A percentile compares a stretch with the other conserved stretches of the same genome.
phyloP scores from a whole-genome alignment of 2,113 vertebrate genomes.

The Anarhynchus alexandrinus region DNA sequence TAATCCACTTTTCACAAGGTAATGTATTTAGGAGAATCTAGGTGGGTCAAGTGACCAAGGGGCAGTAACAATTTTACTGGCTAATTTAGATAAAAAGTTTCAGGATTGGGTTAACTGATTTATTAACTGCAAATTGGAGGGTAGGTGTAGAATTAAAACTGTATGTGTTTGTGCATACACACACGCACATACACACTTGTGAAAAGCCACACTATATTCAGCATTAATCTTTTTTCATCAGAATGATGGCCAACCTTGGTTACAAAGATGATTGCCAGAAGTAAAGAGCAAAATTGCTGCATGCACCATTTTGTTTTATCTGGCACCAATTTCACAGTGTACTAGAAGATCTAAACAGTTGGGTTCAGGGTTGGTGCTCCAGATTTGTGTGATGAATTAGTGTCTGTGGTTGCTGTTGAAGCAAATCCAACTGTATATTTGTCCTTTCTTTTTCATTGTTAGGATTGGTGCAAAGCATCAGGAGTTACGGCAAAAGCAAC shows the following conservation, averaged over 20 bases:
- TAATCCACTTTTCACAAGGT: constrained; percentile 61
- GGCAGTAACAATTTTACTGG: neutral
- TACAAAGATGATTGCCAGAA: neutral
- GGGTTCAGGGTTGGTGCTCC: neutral
- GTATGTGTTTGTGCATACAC: neutral
- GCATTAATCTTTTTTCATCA: neutral
- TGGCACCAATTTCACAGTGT: neutral
- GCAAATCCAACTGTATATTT: neutral
- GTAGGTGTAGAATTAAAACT: neutral
- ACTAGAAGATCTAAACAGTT: neutral
- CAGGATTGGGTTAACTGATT: neutral
- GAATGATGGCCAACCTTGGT: neutral
- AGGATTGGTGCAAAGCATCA: constrained; percentile 91
- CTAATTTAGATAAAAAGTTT: constrained; percentile 26
- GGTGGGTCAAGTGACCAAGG: neutral
- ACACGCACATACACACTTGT: neutral
- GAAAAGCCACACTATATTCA: neutral
- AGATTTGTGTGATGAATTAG: neutral
- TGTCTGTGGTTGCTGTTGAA: neutral
- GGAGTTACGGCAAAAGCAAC: constrained; percentile 83
- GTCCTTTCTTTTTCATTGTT: constrained; percentile 12
- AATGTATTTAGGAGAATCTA: constrained; percentile 45
- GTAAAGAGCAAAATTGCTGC: neutral
- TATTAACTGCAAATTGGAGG: neutral
- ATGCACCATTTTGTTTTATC: neutral